Percentiles rank a stretch among this genome's conserved stretches.
phyloP scores from a whole-genome alignment of 2,113 vertebrate species.

The Crotophaga sulcirostris region DNA sequence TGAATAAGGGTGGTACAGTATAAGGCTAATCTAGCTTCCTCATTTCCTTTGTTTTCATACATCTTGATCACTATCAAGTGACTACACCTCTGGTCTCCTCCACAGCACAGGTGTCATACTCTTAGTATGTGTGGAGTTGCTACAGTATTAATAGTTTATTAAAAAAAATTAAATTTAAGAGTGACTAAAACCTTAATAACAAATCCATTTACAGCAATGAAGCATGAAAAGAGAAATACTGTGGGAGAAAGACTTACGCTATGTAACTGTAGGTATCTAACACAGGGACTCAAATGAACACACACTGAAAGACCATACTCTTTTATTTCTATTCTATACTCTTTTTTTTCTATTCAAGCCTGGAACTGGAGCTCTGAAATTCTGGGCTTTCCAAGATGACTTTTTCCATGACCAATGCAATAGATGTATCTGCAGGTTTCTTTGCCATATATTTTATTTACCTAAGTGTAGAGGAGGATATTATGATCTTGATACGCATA shows the following conservation, averaged over 20 bases:
- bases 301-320: accelerated
- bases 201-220: background rate
- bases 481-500: background rate
- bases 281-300: background rate
- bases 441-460: background rate
- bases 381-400: background rate
- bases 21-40: background rate
- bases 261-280: background rate
- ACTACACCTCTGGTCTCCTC: background rate
- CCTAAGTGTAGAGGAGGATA: background rate
- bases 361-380: background rate
- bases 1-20: background rate
- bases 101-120: background rate
- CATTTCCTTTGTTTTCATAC: accelerated
- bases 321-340: too few relatives aligned
- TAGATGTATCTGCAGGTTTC: background rate
- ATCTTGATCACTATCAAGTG: background rate
- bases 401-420: background rate
- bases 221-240: background rate
- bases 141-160: background rate
- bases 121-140: background rate
- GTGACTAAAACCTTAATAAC: background rate
- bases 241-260: background rate
- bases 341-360: background rate
- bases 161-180: background rate